phyloP scores from a whole-genome alignment of 2,797 vertebrate species.

The Columba guinea region DNA sequence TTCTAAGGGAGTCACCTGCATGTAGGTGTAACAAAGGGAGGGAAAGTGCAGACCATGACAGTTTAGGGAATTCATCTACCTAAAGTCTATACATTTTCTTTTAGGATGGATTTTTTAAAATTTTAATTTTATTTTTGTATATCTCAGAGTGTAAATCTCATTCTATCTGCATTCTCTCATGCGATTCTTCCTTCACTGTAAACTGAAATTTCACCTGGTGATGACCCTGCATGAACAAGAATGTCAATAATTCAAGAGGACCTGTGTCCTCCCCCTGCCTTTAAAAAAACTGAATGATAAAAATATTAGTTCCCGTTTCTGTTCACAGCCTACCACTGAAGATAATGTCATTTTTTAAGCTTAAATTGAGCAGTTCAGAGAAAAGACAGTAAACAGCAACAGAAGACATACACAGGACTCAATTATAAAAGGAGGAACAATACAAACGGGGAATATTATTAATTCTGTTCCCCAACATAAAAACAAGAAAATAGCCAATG shows the following conservation, averaged over 20 bases:
- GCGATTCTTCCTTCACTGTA: neutral
- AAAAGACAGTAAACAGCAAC: neutral
- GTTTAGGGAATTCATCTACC: neutral
- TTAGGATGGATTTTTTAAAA: neutral
- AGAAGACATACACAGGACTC: neutral
- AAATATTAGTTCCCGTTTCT: neutral
- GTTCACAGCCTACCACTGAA: neutral
- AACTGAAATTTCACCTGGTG: neutral
- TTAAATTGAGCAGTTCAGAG: neutral
- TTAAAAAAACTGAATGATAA: too few relatives aligned
- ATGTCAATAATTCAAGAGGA: neutral
- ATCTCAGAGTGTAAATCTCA: neutral
- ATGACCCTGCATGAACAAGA: neutral
- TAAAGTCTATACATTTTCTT: neutral
- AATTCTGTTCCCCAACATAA: neutral
- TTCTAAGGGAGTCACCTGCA: neutral
- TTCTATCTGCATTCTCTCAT: neutral
- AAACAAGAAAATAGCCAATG: neutral
- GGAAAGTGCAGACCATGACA: accelerated
- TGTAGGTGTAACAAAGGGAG: neutral
- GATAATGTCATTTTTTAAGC: neutral
- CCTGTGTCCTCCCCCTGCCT: neutral
- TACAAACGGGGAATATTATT: neutral
- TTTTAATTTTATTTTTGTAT: neutral
- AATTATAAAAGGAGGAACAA: neutral